Percentiles rank a stretch among this genome's conserved stretches.
Evolutionary conservation across 2,113 vertebrate genomes (phyloP).

Genomic region (human): GRCh38 chr6:49692501-49693000

Average conservation of each 20-base stretch:
- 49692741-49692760: too few species aligned
- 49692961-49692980: neutral
- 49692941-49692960: neutral
- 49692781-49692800: slow-evolving; percentile 66
- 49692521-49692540: neutral
- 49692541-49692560: neutral
- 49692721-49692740: neutral
- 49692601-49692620: neutral
- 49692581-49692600: neutral
- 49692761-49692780: neutral
- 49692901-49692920: slow-evolving; percentile 68
- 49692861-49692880: slow-evolving; percentile 26
- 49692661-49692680: neutral
- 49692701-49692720: neutral
- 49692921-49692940: neutral
- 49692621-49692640: neutral
- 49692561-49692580: neutral
- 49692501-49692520: neutral
- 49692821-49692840: slow-evolving; percentile 56
- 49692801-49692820: slow-evolving; percentile 70
- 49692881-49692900: slow-evolving; percentile 66
- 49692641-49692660: neutral
- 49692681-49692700: neutral
- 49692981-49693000: neutral
- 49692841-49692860: slow-evolving; percentile 9